phyloP scores from a whole-genome alignment of 2,113 vertebrate species.

The Colius striatus region DNA sequence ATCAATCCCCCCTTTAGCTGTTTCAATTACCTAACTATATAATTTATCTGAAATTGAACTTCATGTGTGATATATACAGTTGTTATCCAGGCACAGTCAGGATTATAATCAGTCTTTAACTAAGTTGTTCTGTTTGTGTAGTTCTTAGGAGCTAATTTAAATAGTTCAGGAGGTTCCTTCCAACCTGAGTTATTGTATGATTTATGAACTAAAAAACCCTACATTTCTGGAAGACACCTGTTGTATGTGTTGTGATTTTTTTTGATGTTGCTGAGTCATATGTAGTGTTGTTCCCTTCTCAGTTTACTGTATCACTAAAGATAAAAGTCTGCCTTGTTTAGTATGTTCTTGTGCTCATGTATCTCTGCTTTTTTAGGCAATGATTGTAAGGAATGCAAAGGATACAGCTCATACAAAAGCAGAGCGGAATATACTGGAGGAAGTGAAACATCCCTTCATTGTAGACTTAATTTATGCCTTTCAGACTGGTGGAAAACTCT shows the following conservation, averaged over 20 bases:
- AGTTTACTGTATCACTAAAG: neutral
- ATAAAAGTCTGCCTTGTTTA: neutral
- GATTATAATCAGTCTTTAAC: neutral
- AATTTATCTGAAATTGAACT: neutral
- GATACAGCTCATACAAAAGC: constrained; percentile 99
- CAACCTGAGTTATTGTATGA: neutral
- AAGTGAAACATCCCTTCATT: constrained; percentile 98
- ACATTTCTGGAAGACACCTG: neutral
- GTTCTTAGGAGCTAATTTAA: neutral
- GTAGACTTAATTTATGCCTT: constrained; percentile 99
- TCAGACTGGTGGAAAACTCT: constrained; percentile 98
- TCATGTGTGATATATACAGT: neutral
- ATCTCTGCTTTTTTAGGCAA: constrained; percentile 83
- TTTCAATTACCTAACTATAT: neutral
- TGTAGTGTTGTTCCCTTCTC: neutral
- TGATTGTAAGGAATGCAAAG: constrained; percentile 98
- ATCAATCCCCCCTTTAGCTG: neutral
- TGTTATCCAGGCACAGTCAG: neutral
- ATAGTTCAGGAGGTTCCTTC: neutral
- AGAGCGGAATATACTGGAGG: constrained; percentile 96
- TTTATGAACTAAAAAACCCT: neutral
- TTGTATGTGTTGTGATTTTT: neutral
- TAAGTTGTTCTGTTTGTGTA: neutral
- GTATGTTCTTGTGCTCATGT: constrained; percentile 28
- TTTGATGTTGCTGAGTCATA: neutral